Evolutionary conservation across 2,888 invertebrate genomes (phyloP), one percentile per base, ranked within the genome.

Genomic region (Malacosoma neustria): DNA sequence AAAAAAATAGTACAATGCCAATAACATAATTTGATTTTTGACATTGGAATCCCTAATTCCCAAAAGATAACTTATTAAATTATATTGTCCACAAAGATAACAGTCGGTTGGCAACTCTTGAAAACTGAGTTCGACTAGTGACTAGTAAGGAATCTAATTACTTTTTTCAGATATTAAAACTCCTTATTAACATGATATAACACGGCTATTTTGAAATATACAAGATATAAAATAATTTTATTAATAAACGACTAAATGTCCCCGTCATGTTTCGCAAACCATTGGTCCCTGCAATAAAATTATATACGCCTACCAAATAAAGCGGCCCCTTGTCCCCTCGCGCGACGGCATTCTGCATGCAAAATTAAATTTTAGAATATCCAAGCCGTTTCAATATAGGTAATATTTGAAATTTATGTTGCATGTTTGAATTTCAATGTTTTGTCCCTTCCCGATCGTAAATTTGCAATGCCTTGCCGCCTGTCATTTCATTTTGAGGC

Each of bases 301-400:
- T 85, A 84, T 85, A 81, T 80, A 85, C 85, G 85, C 85, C 85
- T 84, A 73, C 84, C 72, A 76, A 85, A 85, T 85, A 85, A 77
- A 75, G 66, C 66, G 61, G 49, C 61, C 22, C 22, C 22, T 22
- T 22, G 55, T 56, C 64, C 63, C 71, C 70, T 61, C 56, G 61
- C 22, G 54, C 65, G 61, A 45, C 69, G 64, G 51, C 68, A 79
- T 84, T 84, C 76, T 74, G 85, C 82, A 85, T 84, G 80, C 85
- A 73, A 75, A 82, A 80, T 81, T 84, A 71, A 84, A 85, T 85
- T 85, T 85, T 80, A 81, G 70, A 80, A 77, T n/a, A n/a, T 79
- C 74, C 74, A 57, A 65, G 63, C 64, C 73, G 70, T 70, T 77
- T 69, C 82, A 77, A 81, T 85, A 84, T 85, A 84, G 85, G 84